These are phyloP conservation scores for Gymnoscopelus microlampas DNA, from an alignment of 2,797 vertebrate species.

Conservation along the genomic window DNA sequence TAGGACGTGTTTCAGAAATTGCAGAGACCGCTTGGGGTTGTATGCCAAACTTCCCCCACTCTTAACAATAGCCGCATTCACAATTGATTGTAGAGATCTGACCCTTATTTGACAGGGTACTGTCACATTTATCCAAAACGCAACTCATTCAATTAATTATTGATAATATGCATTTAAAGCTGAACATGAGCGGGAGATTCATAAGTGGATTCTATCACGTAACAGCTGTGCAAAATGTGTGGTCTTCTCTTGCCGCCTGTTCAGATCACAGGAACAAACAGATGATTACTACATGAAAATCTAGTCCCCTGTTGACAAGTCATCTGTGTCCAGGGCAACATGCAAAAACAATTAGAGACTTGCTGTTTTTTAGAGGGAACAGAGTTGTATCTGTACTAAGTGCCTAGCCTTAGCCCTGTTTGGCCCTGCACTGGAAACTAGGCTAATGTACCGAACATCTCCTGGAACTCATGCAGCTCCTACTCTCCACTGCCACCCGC, in stretches of 20 bases:
- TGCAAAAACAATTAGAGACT: constrained; percentile 1
- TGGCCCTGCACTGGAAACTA: constrained; percentile 34
- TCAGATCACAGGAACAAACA: constrained; percentile 17
- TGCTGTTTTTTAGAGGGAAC: constrained; percentile 18
- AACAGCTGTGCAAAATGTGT: constrained; percentile 22
- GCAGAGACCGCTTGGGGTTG: constrained; percentile 51
- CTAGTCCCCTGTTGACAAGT: constrained; percentile 1
- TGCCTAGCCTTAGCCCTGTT: not conserved
- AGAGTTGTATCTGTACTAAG: constrained; percentile 16
- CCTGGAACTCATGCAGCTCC: constrained; percentile 45
- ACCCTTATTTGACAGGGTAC: constrained; percentile 24
- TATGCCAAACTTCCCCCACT: constrained; percentile 39
- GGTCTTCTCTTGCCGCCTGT: not conserved
- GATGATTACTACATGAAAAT: constrained; percentile 17
- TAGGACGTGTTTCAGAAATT: constrained; percentile 58
- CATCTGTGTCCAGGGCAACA: constrained; percentile 26
- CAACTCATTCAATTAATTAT: constrained; percentile 40
- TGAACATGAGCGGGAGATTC: not conserved
- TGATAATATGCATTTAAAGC: constrained; percentile 37
- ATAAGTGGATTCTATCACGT: constrained; percentile 27
- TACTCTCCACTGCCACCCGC: constrained; percentile 58
- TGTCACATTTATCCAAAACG: constrained; percentile 31
- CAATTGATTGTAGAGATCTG: constrained; percentile 37
- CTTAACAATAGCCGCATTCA: constrained; percentile 13
- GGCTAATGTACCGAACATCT: constrained; percentile 40